Base-by-base conservation (phyloP, 2,113 vertebrate species). In the Calypte anna region DNA sequence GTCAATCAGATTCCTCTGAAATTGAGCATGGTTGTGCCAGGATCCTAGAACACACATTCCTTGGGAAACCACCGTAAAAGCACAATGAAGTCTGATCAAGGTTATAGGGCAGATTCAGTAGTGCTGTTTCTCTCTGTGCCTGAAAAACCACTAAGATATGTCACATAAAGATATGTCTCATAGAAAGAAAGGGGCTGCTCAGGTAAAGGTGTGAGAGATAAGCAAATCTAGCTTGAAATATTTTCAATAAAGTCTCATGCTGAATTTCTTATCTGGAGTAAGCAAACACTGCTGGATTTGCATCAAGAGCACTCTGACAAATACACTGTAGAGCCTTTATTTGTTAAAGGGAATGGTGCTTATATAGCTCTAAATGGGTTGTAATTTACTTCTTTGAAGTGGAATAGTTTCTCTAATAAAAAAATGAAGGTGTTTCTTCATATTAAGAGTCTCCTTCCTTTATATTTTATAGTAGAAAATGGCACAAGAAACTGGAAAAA, bases 391-490 rank as follows among this genome's bases (percentile, higher is more conserved):
- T 77, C n/a, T 16, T 24, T 87, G 55, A 80, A 88, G 19, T 59
- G 21, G 6, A 87, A 23, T 51, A 83, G 19, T 78, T 90, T 16
- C 17, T 80, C 10, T 87, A 53, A 40, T 30, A 70, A 77, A 73
- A 73, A 36, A 82, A 51, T 66, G 9, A 61, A 84, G 6, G 17
- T 57, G 12, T 61, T 93, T 79, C 13, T 93, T 88, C 9, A 9
- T 87, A 31, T 53, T 62, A 66, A 7, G 84, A 68, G n/a, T 68
- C 8, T 36, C 25, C 9, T 78, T 81, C 14, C n/a, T 59, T 68
- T 81, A 9, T 91, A 43, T 58, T 76, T 73, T 82, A 17, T 73
- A 38, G 27, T 63, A 81, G n/a, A 55, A 96, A 85, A 79, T 44
- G 12, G 12, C 80, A 63, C 11, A 18, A 51, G 25, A 72, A 66